Percentiles rank a stretch among this genome's conserved stretches.
Conservation (phyloP, 2,888 invertebrate genomes). For the Pseudanteris insignis region DNA sequence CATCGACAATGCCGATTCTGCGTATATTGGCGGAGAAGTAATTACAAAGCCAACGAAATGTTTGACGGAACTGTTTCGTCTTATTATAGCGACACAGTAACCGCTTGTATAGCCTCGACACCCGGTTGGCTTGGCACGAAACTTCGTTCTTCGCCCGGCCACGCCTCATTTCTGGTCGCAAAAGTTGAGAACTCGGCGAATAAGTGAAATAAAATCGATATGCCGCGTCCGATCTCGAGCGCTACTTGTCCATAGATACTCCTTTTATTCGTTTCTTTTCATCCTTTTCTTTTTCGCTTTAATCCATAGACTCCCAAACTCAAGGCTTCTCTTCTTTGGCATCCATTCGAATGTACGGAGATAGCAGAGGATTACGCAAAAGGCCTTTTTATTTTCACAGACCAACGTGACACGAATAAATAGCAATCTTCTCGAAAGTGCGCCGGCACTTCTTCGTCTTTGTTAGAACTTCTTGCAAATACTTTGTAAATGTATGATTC, state of each 20-base stretch:
- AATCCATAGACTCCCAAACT: slow-evolving; percentile 47
- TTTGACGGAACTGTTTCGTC: slow-evolving; percentile 7
- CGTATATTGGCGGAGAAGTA: slow-evolving; percentile 8
- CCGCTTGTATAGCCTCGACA: slow-evolving; percentile 20
- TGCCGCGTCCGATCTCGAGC: slow-evolving; percentile 53
- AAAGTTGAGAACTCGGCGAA: slow-evolving; percentile 48
- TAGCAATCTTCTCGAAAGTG: slow-evolving; percentile 53
- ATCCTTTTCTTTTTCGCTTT: slow-evolving; percentile 19
- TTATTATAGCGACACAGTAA: slow-evolving; percentile 22
- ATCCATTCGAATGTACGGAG: slow-evolving; percentile 59
- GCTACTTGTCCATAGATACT: slow-evolving; percentile 39
- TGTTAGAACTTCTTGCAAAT: slow-evolving; percentile 26
- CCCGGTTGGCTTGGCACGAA: slow-evolving; percentile 11
- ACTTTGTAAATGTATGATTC: slow-evolving; percentile 44
- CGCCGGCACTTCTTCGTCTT: slow-evolving; percentile 42
- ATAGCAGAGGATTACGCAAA: slow-evolving; percentile 59
- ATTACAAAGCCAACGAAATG: slow-evolving; percentile 33
- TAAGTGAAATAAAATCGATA: slow-evolving; percentile 64
- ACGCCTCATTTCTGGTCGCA: slow-evolving; percentile 29
- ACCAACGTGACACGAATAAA: slow-evolving; percentile 63
- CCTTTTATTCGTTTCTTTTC: slow-evolving; percentile 21
- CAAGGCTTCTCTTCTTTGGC: slow-evolving; percentile 44
- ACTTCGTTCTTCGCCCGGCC: slow-evolving; percentile 7
- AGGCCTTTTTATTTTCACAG: slow-evolving; percentile 48
- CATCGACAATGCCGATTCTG: not conserved